Percentiles rank a stretch among this genome's conserved stretches.
Conservation (phyloP, 2,888 invertebrate genomes). For the Cataglyphis rosenhaueri region DNA sequence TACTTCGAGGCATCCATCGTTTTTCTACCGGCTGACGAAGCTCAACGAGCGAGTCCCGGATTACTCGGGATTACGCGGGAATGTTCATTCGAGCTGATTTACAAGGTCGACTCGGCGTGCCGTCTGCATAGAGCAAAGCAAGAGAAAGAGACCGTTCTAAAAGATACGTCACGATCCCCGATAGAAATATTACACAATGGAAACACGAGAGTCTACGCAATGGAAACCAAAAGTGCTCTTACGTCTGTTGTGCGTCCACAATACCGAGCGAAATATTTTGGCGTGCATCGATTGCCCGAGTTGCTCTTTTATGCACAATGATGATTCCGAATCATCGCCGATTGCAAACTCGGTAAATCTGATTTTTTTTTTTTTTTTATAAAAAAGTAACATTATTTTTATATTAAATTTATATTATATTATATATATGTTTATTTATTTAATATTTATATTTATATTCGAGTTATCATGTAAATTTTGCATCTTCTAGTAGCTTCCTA, state of each 20-base stretch:
- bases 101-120: constrained; percentile 77
- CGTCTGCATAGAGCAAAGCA: constrained; percentile 58
- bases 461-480: not conserved
- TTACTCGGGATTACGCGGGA: constrained; percentile 82
- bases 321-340: not conserved
- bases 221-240: constrained; percentile 39
- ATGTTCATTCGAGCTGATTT: constrained; percentile 83
- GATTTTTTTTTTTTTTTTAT: not conserved
- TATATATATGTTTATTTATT: no score
- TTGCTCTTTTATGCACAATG: constrained; percentile 68
- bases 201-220: constrained; percentile 60
- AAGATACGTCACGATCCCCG: constrained; percentile 53
- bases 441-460: not conserved
- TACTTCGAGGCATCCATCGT: constrained; percentile 22
- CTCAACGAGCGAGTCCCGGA: constrained; percentile 79
- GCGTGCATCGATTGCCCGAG: constrained; percentile 65
- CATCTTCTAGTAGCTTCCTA: not conserved
- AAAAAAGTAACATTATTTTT: constrained; percentile 7
- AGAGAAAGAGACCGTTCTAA: constrained; percentile 47
- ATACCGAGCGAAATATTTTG: constrained; percentile 67
- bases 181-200: constrained; percentile 71
- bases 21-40: constrained; percentile 78
- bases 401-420: not conserved
- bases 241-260: constrained; percentile 55
- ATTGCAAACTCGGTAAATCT: not conserved